These are phyloP conservation scores for Chloroclystis v-ata DNA, from an alignment of 2,888 invertebrate genomes.

Conservation along the genomic window DNA sequence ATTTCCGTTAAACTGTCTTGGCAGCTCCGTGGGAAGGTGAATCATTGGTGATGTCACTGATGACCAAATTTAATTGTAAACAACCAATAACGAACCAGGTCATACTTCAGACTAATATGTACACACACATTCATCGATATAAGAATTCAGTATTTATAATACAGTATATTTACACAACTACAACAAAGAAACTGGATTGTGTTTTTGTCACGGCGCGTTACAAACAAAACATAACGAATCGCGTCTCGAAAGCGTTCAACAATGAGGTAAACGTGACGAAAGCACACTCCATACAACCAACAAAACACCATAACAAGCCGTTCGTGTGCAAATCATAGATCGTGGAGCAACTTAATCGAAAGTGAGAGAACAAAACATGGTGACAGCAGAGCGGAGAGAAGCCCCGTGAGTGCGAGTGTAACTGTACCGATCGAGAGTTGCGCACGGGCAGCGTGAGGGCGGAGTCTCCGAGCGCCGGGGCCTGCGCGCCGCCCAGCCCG, in stretches of 20 bases:
- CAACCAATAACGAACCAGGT: slow-evolving; percentile 24
- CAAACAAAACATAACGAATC: slow-evolving; percentile 32
- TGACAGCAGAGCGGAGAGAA: slow-evolving; percentile 26
- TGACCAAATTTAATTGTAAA: slow-evolving; percentile 38
- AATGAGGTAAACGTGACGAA: slow-evolving; percentile 46
- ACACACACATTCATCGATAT: slow-evolving; percentile 17
- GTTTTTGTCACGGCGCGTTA: slow-evolving; percentile 45
- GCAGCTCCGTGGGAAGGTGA: slow-evolving; percentile 43
- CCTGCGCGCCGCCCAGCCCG: slow-evolving; percentile 66
- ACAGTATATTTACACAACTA: slow-evolving; percentile 42
- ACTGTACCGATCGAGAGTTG: slow-evolving; percentile 73
- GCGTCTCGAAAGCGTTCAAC: slow-evolving; percentile 31
- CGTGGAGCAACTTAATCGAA: slow-evolving; percentile 63
- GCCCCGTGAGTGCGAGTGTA: slow-evolving; percentile 43
- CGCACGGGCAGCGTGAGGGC: slow-evolving; percentile 77
- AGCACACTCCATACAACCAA: slow-evolving; percentile 46
- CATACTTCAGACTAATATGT: slow-evolving; percentile 6
- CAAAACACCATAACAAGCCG: slow-evolving; percentile 61
- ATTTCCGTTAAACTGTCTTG: slow-evolving; percentile 33
- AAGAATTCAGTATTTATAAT: slow-evolving; percentile 15
- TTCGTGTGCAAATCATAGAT: slow-evolving; percentile 68
- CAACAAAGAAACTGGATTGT: slow-evolving; percentile 39
- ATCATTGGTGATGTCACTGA: slow-evolving; percentile 48
- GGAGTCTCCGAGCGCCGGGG: slow-evolving; percentile 57
- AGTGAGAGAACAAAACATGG: slow-evolving; percentile 42